These are phyloP conservation scores for Agrypnia vestita DNA, from an alignment of 1,140 invertebrate species.

Conservation along the genomic window DNA sequence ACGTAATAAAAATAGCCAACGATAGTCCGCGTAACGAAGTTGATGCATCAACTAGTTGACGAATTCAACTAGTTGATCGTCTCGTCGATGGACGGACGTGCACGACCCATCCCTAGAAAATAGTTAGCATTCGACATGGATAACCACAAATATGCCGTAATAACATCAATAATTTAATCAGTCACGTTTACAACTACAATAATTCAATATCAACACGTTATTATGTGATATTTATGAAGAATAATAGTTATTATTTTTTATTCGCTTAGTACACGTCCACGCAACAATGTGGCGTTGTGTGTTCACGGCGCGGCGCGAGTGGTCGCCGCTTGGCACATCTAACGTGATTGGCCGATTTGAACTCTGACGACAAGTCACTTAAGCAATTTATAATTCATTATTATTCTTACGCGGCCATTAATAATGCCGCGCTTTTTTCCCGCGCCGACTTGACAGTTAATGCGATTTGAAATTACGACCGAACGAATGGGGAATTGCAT, in stretches of 20 bases:
- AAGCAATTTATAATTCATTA: conserved; percentile 35
- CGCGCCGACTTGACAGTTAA: not conserved
- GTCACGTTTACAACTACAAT: too few species aligned
- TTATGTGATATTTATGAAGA: too few species aligned
- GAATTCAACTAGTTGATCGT: too few species aligned
- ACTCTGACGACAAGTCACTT: conserved; percentile 36
- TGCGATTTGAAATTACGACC: conserved; percentile 26
- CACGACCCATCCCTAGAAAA: too few species aligned
- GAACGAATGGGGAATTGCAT: not conserved
- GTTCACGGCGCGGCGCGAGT: not conserved
- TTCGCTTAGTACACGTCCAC: not conserved
- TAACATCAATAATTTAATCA: too few species aligned
- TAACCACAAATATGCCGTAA: too few species aligned
- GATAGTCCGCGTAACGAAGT: too few species aligned
- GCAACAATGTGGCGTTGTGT: not conserved
- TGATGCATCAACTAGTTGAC: too few species aligned
- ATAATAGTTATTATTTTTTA: not conserved
- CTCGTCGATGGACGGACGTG: too few species aligned
- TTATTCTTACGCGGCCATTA: conserved; percentile 18
- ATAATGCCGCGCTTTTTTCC: not conserved
- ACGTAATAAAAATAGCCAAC: too few species aligned
- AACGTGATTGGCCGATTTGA: conserved; percentile 28
- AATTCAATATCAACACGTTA: too few species aligned
- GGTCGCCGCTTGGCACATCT: conserved; percentile 1
- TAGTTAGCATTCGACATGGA: too few species aligned